Conservation (phyloP, 2,888 invertebrate genomes). For the Oligia fasciuncula region DNA sequence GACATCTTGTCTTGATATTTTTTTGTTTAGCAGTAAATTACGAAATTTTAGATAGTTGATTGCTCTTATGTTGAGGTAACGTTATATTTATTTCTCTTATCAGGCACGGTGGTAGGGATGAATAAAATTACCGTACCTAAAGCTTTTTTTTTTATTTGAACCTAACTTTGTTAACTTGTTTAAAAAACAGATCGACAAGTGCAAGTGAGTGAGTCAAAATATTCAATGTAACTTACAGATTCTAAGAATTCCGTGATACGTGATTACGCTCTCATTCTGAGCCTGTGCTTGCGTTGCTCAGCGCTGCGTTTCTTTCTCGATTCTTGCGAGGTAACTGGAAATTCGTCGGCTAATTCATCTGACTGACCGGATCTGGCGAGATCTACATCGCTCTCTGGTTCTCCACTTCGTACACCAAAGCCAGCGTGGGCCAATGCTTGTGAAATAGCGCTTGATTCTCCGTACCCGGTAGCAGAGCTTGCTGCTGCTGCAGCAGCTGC, state of each 20-base stretch:
- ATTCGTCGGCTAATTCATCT: slow-evolving; percentile 28
- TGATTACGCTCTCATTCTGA: slow-evolving; percentile 60
- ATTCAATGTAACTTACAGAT: slow-evolving; percentile 47
- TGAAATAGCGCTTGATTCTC: slow-evolving; percentile 58
- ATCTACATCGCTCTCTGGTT: slow-evolving; percentile 41
- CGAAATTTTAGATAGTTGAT: background rate
- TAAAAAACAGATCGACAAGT: background rate
- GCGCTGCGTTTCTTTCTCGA: slow-evolving; percentile 60
- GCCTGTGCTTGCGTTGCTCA: slow-evolving; percentile 35
- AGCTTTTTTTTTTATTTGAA: background rate
- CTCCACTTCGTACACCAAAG: slow-evolving; percentile 51
- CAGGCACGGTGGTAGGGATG: too few relatives aligned
- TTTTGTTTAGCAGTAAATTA: background rate
- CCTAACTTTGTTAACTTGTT: background rate
- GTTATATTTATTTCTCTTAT: background rate
- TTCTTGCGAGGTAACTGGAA: slow-evolving; percentile 16
- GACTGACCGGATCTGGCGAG: background rate
- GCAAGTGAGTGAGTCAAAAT: background rate
- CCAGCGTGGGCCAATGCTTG: slow-evolving; percentile 55
- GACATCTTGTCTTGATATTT: background rate
- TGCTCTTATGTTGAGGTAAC: background rate
- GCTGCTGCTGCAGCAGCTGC: slow-evolving; percentile 30
- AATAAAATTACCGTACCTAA: background rate
- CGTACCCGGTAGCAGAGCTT: slow-evolving; percentile 30
- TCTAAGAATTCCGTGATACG: slow-evolving; percentile 24